Conservation (phyloP, 2,113 vertebrate species). For the Rhombomys opimus region DNA sequence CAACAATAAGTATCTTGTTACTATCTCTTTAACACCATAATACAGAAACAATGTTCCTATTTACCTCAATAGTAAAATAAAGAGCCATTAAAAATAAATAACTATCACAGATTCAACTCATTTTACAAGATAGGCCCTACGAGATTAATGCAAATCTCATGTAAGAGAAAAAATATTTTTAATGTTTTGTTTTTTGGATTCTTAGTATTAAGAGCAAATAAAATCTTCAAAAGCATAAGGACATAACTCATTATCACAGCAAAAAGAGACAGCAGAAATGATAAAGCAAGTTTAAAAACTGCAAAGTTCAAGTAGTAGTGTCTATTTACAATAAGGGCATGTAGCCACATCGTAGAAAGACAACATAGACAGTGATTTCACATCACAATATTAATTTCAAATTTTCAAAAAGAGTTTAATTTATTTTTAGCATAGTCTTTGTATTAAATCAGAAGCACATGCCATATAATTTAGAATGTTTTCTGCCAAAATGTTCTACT, state of each 20-base stretch:
- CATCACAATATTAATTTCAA: neutral
- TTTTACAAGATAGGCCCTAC: conserved; percentile 2
- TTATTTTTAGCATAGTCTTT: conserved; percentile 3
- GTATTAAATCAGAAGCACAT: conserved; percentile 1
- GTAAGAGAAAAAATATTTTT: conserved; percentile 35
- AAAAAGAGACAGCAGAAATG: neutral
- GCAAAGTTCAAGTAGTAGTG: neutral
- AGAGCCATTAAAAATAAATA: conserved; percentile 2
- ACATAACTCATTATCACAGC: neutral
- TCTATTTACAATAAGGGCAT: neutral
- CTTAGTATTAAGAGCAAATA: neutral
- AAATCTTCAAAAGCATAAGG: neutral
- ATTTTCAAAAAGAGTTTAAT: conserved; percentile 46
- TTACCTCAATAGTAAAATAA: conserved; percentile 31
- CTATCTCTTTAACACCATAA: conserved; percentile 70
- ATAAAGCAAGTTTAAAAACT: conserved; percentile 23
- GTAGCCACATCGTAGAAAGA: neutral
- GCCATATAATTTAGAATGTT: conserved; percentile 22
- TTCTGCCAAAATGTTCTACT: neutral
- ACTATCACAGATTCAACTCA: neutral
- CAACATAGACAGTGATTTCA: neutral
- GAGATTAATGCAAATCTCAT: neutral
- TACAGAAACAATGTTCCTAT: neutral
- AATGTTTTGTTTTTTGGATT: conserved; percentile 1
- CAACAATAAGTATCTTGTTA: neutral